Conservation (phyloP, 2,888 invertebrate species). For the Leptopilina syphax region DNA sequence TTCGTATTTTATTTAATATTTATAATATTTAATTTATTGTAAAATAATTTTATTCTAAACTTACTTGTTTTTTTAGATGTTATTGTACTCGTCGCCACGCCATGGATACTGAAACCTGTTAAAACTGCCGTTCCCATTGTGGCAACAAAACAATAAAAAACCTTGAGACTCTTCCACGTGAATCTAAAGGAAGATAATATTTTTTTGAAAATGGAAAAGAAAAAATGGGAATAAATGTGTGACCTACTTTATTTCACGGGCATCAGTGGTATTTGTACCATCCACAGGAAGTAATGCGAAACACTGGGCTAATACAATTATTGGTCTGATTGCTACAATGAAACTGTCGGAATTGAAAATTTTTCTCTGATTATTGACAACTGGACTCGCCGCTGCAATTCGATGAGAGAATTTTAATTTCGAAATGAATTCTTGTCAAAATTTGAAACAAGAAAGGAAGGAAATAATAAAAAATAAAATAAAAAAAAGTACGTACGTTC, state of each 20-base stretch:
- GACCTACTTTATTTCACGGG: conserved; percentile 74
- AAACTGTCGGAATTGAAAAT: conserved; percentile 70
- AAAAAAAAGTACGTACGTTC: not conserved
- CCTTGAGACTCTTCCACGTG: conserved; percentile 72
- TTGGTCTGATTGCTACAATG: conserved; percentile 78
- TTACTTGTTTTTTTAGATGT: conserved; percentile 70
- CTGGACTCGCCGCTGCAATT: conserved; percentile 49
- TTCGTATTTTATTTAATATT: too few relatives aligned
- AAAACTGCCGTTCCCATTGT: conserved; percentile 61
- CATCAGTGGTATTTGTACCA: conserved; percentile 76
- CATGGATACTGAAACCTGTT: conserved; percentile 63
- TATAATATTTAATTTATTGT: not conserved
- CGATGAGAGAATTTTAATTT: not conserved
- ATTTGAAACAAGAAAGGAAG: conserved; percentile 4
- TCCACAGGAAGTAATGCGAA: conserved; percentile 79
- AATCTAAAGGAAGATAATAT: conserved; percentile 62
- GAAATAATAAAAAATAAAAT: not conserved
- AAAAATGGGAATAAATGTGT: conserved; percentile 28
- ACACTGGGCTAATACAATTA: conserved; percentile 78
- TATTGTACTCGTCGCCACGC: conserved; percentile 64
- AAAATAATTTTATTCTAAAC: not conserved
- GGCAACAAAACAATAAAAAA: conserved; percentile 65
- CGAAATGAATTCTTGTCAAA: not conserved
- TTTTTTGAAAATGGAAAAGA: conserved; percentile 14
- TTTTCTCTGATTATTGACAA: conserved; percentile 47